Evolutionary conservation across 1,140 invertebrate genomes (phyloP).

Genomic region (Cephus cinctus): DNA sequence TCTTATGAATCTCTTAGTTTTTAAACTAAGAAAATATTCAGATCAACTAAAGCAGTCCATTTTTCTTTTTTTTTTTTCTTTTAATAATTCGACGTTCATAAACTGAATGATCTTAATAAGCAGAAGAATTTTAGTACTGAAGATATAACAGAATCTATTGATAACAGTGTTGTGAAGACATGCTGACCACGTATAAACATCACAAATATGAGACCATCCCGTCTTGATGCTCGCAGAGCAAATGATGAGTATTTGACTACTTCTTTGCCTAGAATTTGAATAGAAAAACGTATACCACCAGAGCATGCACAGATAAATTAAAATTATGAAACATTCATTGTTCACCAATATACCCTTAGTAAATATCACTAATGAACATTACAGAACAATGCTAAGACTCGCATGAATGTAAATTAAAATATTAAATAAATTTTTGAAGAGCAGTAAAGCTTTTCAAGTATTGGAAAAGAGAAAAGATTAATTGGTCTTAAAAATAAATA

Average conservation of each 20-base stretch:
- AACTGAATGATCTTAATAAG: background rate
- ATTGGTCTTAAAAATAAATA: background rate
- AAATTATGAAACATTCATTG: background rate
- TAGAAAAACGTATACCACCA: conserved; percentile 38
- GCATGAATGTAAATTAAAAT: too few species aligned
- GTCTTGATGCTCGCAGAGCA: conserved; percentile 36
- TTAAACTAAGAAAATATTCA: too few species aligned
- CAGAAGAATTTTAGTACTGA: background rate
- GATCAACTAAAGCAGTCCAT: too few species aligned
- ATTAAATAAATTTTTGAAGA: conserved; percentile 4
- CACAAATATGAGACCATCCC: conserved; percentile 33
- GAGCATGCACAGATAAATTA: conserved; percentile 35
- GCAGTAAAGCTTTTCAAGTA: background rate
- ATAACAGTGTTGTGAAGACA: conserved; percentile 31
- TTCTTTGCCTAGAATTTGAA: conserved; percentile 54
- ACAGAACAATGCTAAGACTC: too few species aligned
- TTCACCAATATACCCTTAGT: background rate
- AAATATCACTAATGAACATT: conserved; percentile 8
- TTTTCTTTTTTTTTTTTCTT: too few species aligned
- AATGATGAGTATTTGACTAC: conserved; percentile 46
- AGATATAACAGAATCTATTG: conserved; percentile 1
- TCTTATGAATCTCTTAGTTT: too few species aligned
- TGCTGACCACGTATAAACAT: conserved; percentile 45
- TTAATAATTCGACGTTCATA: background rate
- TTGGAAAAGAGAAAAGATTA: background rate